Conservation (phyloP, 2,888 invertebrate genomes). For the Steinernema carpocapsae region DNA sequence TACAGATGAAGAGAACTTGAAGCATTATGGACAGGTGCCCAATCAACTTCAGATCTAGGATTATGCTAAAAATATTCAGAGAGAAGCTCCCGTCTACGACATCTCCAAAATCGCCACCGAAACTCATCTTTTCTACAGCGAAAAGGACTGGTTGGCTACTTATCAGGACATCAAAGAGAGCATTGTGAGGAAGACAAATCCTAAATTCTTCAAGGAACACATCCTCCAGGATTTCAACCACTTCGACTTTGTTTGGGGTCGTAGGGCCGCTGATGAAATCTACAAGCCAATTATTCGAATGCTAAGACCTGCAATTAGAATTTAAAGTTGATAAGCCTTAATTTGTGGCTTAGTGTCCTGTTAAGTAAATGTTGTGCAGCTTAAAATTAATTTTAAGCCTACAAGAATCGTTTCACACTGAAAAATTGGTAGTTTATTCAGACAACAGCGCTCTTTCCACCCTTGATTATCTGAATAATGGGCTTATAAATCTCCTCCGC, state of each 20-base stretch:
- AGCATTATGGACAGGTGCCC: neutral
- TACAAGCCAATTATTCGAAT: constrained; percentile 49
- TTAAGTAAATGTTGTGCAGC: no score
- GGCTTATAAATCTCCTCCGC: neutral
- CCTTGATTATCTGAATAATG: constrained; percentile 48
- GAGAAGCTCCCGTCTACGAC: constrained; percentile 37
- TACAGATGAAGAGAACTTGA: neutral
- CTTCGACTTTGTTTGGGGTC: constrained; percentile 39
- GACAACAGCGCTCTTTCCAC: neutral
- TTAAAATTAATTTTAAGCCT: no score
- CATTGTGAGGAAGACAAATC: constrained; percentile 43
- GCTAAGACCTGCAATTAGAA: no score
- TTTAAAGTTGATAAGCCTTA: no score
- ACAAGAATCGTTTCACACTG: no score
- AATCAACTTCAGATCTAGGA: neutral
- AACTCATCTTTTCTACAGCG: constrained; percentile 20
- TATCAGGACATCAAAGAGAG: neutral
- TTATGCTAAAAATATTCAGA: neutral
- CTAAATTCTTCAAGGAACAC: constrained; percentile 47
- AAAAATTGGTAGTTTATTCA: no score
- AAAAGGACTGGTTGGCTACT: constrained; percentile 18
- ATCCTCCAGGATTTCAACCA: constrained; percentile 40
- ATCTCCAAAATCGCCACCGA: constrained; percentile 8
- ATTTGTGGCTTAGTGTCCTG: no score
- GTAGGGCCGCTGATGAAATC: neutral